These are phyloP conservation scores for Drosophila nigromelanica DNA, from an alignment of 1,140 invertebrate species.

Conservation along the genomic window DNA sequence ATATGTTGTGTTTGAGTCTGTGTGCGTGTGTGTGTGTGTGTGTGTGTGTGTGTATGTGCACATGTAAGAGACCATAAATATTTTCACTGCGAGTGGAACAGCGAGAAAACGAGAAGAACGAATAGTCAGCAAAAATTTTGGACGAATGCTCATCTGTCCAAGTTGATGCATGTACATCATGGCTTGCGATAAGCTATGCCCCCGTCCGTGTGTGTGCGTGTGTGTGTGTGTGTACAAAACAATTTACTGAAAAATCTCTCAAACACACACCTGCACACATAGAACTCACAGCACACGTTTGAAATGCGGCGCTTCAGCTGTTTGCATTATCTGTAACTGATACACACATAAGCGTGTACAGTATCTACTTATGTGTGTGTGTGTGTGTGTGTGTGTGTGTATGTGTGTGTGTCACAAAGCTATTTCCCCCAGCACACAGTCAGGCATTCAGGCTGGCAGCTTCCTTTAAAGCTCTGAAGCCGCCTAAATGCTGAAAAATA, in stretches of 20 bases:
- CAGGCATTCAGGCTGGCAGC: slow-evolving; percentile 3
- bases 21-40: no score
- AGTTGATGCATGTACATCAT: slow-evolving; percentile 41
- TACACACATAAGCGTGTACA: slow-evolving; percentile 6
- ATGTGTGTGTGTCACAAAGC: slow-evolving; percentile 20
- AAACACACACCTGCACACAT: slow-evolving; percentile 1
- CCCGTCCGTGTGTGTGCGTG: background rate
- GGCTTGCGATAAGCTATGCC: slow-evolving; percentile 29
- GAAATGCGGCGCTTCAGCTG: slow-evolving; percentile 56
- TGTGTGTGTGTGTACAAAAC: slow-evolving; percentile 39
- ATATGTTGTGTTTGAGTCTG: slow-evolving; percentile 2
- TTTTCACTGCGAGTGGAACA: slow-evolving; percentile 57
- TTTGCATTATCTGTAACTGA: slow-evolving; percentile 63
- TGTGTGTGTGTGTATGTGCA: slow-evolving; percentile 10
- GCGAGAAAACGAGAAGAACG: slow-evolving; percentile 26
- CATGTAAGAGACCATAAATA: slow-evolving; percentile 66
- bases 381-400: slow-evolving; percentile 1
- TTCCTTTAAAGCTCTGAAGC: slow-evolving; percentile 60
- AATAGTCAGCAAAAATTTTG: slow-evolving; percentile 60
- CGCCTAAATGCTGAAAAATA: slow-evolving; percentile 32
- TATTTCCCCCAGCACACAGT: slow-evolving; percentile 32
- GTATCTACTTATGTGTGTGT: background rate
- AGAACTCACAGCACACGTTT: slow-evolving; percentile 45
- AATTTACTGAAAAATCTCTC: slow-evolving; percentile 60
- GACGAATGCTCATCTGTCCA: slow-evolving; percentile 59